Evolutionary conservation across 1,140 invertebrate species (phyloP).

Genomic region (Brachionus angularis): DNA sequence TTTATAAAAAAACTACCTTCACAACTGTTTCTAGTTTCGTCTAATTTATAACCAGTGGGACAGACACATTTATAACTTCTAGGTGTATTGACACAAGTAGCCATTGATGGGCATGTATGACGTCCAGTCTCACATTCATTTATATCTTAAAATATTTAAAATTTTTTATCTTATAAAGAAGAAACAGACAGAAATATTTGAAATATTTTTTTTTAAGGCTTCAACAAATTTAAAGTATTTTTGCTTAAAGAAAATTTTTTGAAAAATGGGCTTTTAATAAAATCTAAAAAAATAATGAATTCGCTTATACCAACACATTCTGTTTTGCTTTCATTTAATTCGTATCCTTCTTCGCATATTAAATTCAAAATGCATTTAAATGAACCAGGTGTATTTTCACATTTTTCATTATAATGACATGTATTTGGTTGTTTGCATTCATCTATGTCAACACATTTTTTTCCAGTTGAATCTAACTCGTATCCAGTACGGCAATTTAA

Average conservation of each 20-base stretch:
- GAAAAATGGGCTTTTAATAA: background rate
- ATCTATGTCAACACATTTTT: conserved; percentile 61
- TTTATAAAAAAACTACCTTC: background rate
- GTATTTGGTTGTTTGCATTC: conserved; percentile 60
- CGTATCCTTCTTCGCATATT: background rate
- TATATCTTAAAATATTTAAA: conserved; percentile 63
- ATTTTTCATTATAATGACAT: conserved; percentile 62
- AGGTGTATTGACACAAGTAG: conserved; percentile 23
- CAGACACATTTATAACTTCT: conserved; percentile 44
- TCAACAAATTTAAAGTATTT: too few species aligned
- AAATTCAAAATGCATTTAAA: conserved; percentile 65
- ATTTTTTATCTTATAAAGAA: background rate
- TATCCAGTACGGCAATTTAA: conserved; percentile 42
- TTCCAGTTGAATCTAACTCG: conserved; percentile 33
- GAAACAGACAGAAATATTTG: too few species aligned
- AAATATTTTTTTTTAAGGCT: too few species aligned
- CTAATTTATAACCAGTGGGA: conserved; percentile 1
- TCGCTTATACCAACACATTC: conserved; percentile 37
- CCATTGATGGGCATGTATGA: conserved; percentile 47
- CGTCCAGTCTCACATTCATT: conserved; percentile 67
- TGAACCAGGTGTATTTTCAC: conserved; percentile 78
- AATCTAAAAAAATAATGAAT: too few species aligned
- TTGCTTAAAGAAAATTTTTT: background rate
- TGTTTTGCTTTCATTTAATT: conserved; percentile 18
- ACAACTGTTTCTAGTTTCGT: conserved; percentile 22